These are phyloP conservation scores for Amphiprion percula DNA, from an alignment of 2,113 vertebrate species.

Conservation along the genomic window DNA sequence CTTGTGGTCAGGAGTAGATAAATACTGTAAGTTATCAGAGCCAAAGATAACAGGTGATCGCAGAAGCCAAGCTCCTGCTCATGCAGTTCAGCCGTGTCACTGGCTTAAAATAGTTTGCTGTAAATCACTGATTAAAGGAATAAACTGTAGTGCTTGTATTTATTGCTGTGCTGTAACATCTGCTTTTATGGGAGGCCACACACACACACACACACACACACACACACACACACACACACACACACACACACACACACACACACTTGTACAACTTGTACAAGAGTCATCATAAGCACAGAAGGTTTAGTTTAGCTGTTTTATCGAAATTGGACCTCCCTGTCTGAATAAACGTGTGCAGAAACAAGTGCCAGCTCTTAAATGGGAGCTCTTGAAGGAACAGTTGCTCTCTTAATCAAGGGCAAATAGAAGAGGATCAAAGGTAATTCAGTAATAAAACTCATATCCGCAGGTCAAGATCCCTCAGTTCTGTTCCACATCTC, in stretches of 20 bases:
- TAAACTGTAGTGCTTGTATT: constrained; percentile 36
- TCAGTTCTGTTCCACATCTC: constrained; percentile 44
- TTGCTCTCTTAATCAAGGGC: constrained; percentile 32
- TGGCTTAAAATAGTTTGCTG: constrained; percentile 43
- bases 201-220: constrained; percentile 16
- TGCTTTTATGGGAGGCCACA: constrained; percentile 48
- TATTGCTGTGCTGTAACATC: constrained; percentile 50
- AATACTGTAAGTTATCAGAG: constrained; percentile 28
- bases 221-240: constrained; percentile 13
- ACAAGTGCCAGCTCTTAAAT: constrained; percentile 16
- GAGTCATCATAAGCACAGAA: constrained; percentile 20
- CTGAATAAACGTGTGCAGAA: constrained; percentile 23
- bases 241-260: constrained; percentile 11
- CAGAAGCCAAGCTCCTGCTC: constrained; percentile 36
- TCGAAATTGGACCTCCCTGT: constrained; percentile 51
- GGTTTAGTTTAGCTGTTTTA: constrained; percentile 54
- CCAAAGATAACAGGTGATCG: constrained; percentile 51
- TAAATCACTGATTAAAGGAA: constrained; percentile 71
- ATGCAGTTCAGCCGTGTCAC: constrained; percentile 19
- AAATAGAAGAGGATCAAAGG: constrained; percentile 38
- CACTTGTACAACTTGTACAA: constrained; percentile 20
- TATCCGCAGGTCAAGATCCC: constrained; percentile 37
- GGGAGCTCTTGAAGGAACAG: constrained; percentile 27
- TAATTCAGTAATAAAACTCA: constrained; percentile 42
- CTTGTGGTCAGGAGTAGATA: constrained; percentile 30